phyloP scores from a whole-genome alignment of 2,113 vertebrate genomes.

The Polypterus bichir region DNA sequence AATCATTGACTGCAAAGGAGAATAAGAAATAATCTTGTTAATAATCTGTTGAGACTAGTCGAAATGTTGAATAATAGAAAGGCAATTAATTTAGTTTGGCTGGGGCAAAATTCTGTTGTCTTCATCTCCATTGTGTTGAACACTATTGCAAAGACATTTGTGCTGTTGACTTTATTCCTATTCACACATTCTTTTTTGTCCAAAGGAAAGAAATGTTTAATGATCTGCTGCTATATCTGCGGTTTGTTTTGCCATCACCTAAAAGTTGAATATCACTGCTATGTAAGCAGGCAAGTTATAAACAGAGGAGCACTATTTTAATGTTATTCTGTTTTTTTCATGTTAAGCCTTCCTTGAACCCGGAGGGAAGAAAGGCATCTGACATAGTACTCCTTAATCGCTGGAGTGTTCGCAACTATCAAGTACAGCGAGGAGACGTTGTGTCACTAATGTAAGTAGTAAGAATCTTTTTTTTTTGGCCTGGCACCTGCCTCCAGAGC shows the following conservation, averaged over 20 bases:
- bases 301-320: constrained; percentile 16
- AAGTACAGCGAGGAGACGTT: constrained; percentile 58
- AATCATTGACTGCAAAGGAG: neutral
- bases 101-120: no score
- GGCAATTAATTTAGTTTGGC: no score
- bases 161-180: no score
- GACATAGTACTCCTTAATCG: constrained; percentile 64
- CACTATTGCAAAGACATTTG: no score
- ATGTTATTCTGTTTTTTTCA: constrained; percentile 13
- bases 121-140: no score
- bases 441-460: constrained; percentile 64
- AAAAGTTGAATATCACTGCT: neutral
- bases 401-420: constrained; percentile 60
- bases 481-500: no score
- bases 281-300: constrained; percentile 12
- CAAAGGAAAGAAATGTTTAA: no score
- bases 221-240: no score
- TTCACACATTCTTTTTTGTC: no score
- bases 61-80: neutral
- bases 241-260: no score
- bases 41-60: neutral
- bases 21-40: neutral
- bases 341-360: constrained; percentile 60
- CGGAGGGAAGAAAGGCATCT: constrained; percentile 42
- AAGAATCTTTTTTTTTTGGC: constrained; percentile 4